A percentile compares a stretch with the other conserved stretches of the same genome.
phyloP scores from a whole-genome alignment of 2,113 vertebrate species.

The Eolophus roseicapilla region DNA sequence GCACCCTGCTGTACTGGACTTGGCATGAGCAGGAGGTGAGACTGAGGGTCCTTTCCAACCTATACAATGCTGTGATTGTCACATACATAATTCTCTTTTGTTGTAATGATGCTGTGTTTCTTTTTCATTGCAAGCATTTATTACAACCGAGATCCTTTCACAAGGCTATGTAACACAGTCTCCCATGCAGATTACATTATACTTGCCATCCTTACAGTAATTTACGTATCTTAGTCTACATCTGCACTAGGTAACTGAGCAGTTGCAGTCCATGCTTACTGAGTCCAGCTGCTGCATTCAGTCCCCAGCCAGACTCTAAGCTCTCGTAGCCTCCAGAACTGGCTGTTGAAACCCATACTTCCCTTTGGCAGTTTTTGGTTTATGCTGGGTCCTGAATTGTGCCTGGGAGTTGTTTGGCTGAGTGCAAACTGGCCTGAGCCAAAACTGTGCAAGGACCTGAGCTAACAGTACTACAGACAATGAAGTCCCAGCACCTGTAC shows the following conservation, averaged over 20 bases:
- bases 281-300: accelerated
- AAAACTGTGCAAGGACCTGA: background rate
- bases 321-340: background rate
- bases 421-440: background rate
- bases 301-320: background rate
- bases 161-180: background rate
- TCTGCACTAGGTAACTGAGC: background rate
- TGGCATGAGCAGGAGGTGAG: background rate
- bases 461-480: background rate
- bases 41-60: background rate
- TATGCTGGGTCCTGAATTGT: background rate
- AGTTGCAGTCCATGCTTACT: background rate
- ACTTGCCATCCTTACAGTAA: background rate
- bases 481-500: background rate
- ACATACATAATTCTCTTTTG: background rate
- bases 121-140: background rate
- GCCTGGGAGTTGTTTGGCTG: background rate
- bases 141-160: background rate
- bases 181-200: background rate
- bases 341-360: background rate
- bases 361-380: background rate
- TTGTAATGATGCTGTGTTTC: background rate
- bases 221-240: background rate
- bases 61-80: background rate
- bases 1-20: background rate